Evolutionary conservation across 2,888 invertebrate species (phyloP).

Genomic region (Mythimna vitellina): DNA sequence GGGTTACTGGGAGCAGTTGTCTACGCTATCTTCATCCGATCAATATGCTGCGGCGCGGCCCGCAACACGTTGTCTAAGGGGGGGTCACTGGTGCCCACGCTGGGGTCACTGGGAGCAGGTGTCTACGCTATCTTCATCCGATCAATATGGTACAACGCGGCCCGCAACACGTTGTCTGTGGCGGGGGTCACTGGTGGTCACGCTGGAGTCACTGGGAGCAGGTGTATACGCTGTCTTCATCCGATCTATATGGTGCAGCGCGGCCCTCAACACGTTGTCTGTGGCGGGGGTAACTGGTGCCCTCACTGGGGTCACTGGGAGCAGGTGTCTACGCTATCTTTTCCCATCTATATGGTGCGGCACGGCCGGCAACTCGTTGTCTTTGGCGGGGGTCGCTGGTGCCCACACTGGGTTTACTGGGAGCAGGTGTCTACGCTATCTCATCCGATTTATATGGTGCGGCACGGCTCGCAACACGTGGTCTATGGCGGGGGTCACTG

Average conservation of each 20-base stretch:
- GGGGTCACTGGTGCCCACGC: too few species aligned
- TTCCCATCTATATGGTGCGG: slow-evolving; percentile 72
- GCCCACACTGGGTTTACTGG: neutral
- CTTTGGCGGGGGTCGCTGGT: neutral
- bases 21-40: slow-evolving; percentile 68
- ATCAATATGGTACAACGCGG: slow-evolving; percentile 67
- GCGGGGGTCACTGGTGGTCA: slow-evolving; percentile 1
- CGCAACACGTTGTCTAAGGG: slow-evolving; percentile 47
- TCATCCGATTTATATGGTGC: slow-evolving; percentile 73
- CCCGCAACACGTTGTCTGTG: too few species aligned
- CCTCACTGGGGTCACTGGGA: neutral
- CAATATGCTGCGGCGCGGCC: slow-evolving; percentile 71
- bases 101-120: neutral
- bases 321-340: slow-evolving; percentile 57
- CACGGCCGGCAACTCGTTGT: slow-evolving; percentile 75
- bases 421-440: slow-evolving; percentile 33
- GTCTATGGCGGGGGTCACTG: too few species aligned
- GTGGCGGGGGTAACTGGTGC: slow-evolving; percentile 65
- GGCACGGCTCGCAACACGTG: slow-evolving; percentile 54
- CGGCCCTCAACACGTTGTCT: slow-evolving; percentile 72
- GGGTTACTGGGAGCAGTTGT: neutral
- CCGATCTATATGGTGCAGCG: slow-evolving; percentile 72
- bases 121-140: slow-evolving; percentile 66
- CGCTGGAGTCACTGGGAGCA: neutral
- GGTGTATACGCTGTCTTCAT: slow-evolving; percentile 61